A percentile compares a stretch with the other conserved stretches of the same genome.
phyloP scores from a whole-genome alignment of 2,113 vertebrate genomes.

The Callorhinus ursinus region DNA sequence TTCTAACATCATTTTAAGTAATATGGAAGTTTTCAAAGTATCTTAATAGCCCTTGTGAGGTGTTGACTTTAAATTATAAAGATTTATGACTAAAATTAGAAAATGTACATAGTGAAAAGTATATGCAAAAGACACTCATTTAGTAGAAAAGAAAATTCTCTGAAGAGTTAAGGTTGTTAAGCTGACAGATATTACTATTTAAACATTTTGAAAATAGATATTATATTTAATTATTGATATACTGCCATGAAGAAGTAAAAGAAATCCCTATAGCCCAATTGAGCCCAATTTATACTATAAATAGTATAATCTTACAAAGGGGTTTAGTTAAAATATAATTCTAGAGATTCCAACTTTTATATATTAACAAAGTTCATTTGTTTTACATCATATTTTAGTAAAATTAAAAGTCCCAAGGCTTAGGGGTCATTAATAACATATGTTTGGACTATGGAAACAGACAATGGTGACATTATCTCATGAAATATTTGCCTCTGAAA shows the following conservation, averaged over 20 bases:
- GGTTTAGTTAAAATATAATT: background rate
- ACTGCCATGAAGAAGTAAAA: background rate
- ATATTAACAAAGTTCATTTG: background rate
- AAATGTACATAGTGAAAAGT: background rate
- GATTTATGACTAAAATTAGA: slow-evolving; percentile 25
- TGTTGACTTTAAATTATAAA: slow-evolving; percentile 17
- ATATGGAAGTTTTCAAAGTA: background rate
- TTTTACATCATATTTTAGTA: slow-evolving; percentile 11
- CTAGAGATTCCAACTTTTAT: background rate
- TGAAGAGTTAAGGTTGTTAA: background rate
- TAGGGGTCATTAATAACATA: background rate
- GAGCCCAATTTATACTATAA: background rate
- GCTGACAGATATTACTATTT: background rate
- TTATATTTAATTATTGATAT: slow-evolving; percentile 8
- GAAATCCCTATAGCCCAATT: background rate
- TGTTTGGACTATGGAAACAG: background rate
- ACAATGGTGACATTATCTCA: background rate
- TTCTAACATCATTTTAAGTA: slow-evolving; percentile 29
- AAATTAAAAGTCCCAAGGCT: background rate
- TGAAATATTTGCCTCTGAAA: background rate
- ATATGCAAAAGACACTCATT: background rate
- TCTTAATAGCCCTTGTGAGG: background rate
- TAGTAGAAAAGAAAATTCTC: background rate
- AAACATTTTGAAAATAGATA: slow-evolving; percentile 37
- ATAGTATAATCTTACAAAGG: background rate